Percentiles rank a stretch among this genome's conserved stretches.
Evolutionary conservation across 2,797 vertebrate species (phyloP).

Genomic region (Tokudaia muenninki): DNA sequence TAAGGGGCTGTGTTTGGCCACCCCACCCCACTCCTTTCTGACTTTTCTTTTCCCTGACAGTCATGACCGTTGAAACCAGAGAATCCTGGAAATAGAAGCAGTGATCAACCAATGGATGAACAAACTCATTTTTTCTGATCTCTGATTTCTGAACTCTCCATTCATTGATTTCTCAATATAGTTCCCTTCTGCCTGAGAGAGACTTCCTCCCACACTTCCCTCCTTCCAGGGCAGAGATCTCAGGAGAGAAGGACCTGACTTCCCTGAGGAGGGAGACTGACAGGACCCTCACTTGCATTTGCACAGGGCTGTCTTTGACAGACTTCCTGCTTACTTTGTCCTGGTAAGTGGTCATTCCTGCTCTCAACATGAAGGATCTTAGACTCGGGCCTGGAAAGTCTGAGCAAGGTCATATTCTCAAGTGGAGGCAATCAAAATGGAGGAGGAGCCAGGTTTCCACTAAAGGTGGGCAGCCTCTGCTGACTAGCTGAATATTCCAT

Average conservation of each 20-base stretch:
- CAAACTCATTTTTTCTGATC: not conserved
- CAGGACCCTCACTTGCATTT: not conserved
- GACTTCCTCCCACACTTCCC: not conserved
- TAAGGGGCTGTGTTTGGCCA: not conserved
- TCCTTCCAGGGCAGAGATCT: not conserved
- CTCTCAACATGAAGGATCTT: not conserved
- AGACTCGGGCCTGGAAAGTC: not conserved
- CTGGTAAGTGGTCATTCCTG: not conserved
- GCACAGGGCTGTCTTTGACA: not conserved
- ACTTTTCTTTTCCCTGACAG: not conserved
- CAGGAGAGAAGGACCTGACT: not conserved
- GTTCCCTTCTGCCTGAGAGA: not conserved
- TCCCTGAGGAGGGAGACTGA: not conserved
- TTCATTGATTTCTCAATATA: not conserved
- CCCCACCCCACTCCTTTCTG: not conserved
- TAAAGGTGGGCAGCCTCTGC: not conserved
- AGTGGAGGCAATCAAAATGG: not conserved
- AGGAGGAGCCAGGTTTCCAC: not conserved
- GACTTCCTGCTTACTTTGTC: not conserved
- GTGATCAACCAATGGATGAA: not conserved
- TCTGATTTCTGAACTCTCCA: not conserved
- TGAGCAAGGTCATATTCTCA: not conserved
- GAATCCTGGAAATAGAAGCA: constrained; percentile 36
- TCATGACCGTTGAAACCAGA: not conserved
- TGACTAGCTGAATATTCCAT: not conserved